These are phyloP conservation scores for Hypothenemus hampei DNA, from an alignment of 1,140 invertebrate species.

Conservation along the genomic window DNA sequence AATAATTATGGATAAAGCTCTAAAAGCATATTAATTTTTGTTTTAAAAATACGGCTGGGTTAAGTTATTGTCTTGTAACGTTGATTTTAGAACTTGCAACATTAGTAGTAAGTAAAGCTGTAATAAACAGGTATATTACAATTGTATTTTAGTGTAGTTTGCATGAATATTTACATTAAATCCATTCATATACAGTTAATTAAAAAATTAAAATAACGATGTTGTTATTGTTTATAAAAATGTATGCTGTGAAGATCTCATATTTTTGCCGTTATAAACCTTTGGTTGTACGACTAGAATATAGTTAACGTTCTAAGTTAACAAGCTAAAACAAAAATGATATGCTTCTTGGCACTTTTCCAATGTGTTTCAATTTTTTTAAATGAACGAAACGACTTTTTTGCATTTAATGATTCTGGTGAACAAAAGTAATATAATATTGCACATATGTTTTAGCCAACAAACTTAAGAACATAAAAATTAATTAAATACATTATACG, in stretches of 20 bases:
- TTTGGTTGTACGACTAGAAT: neutral
- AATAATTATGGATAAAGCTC: slow-evolving; percentile 17
- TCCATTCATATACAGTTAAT: neutral
- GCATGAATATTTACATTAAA: slow-evolving; percentile 9
- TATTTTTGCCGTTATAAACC: neutral
- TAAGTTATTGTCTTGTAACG: slow-evolving; percentile 27
- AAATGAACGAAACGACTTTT: slow-evolving; percentile 6
- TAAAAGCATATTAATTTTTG: slow-evolving; percentile 26
- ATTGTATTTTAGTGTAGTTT: neutral
- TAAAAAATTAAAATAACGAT: neutral
- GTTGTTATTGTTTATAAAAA: neutral
- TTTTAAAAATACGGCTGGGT: slow-evolving; percentile 15
- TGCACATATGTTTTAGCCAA: slow-evolving; percentile 44
- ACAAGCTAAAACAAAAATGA: slow-evolving; percentile 33
- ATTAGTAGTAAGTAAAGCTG: slow-evolving; percentile 14
- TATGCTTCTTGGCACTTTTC: slow-evolving; percentile 26
- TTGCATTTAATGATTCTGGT: neutral
- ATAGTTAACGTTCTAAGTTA: neutral
- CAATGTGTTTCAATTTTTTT: slow-evolving; percentile 3
- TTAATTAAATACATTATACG: slow-evolving; percentile 35
- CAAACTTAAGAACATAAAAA: slow-evolving; percentile 27
- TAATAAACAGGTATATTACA: slow-evolving; percentile 6
- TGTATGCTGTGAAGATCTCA: neutral
- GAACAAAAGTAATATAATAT: slow-evolving; percentile 38
- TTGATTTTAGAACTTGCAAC: slow-evolving; percentile 24